Evolutionary conservation across 2,888 invertebrate species (phyloP), one percentile per base, ranked within the genome.

Genomic region (Stenotaenia linearis): DNA sequence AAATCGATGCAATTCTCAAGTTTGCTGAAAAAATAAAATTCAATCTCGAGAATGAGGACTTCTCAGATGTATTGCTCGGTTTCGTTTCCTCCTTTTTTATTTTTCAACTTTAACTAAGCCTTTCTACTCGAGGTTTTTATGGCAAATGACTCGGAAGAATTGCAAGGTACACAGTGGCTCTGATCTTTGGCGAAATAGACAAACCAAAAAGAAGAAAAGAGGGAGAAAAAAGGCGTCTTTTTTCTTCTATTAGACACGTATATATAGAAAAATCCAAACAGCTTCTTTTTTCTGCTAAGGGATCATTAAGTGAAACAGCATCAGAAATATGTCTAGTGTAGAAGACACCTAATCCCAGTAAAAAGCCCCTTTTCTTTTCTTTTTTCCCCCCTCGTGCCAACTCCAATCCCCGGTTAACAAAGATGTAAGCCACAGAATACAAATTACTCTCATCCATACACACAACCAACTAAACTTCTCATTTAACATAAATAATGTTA

Each of bases 21-120:
- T 21, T 25, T 69, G 10, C 1, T 23, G n/a, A 23, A 69, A 25
- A 28, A 50, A 18, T 1, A 18, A n/a, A 18, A 50, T 50, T 50
- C 69, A 69, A 69, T 69, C 69, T 69, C 25, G 23, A 69, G 25
- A 69, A n/a, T 28, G 69, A 69, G 9, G 69, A 69, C 12, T 45
- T 45, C 12, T 45, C 32, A 69, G 69, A 69, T 69, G 1, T 69
- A 25, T 69, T 69, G 4, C 40, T 50, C 4, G 32, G 32, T 45
- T 69, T 69, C 28, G 4, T 23, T 23, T 25, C 12, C n/a, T 12
- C 25, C 69, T 15, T 69, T 69, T 61, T 61, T 61, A 25, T 28
- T 61, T 69, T 69, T 69, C 69, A 69, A 69, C 69, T 69, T 69
- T 69, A 69, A 69, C 69, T 69, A 69, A 69, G 69, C 69, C 18